Conservation (phyloP, 35 echinoderm and acorn worm species). For the Lytechinus variegatus region DNA sequence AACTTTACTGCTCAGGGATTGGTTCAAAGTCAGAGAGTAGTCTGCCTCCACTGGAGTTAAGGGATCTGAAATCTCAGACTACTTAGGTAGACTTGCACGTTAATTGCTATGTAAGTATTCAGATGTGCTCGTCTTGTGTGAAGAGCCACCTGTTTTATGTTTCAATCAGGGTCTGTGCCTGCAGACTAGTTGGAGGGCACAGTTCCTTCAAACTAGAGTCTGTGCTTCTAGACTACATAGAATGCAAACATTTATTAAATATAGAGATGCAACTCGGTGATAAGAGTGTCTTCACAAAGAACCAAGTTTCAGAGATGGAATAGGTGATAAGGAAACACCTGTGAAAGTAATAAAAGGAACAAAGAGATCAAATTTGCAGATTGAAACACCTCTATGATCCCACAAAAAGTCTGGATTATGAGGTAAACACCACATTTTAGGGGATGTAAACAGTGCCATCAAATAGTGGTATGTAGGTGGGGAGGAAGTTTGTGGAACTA, state of each 20-base stretch:
- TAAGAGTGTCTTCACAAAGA: background rate
- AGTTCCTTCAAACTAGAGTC: background rate
- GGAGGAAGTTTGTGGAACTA: background rate
- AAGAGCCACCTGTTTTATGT: too few relatives aligned
- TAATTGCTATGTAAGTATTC: too few relatives aligned
- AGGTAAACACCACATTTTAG: background rate
- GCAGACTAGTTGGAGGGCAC: too few relatives aligned
- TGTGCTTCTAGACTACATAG: background rate
- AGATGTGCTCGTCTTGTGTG: too few relatives aligned
- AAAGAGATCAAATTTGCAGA: background rate
- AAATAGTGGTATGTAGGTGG: background rate
- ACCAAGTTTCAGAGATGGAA: background rate
- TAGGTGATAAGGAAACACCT: background rate
- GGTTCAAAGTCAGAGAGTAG: background rate
- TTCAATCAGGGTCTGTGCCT: too few relatives aligned
- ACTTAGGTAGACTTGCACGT: too few relatives aligned
- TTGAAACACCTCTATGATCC: background rate
- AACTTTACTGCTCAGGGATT: background rate
- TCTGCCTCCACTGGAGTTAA: too few relatives aligned
- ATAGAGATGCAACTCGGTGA: background rate
- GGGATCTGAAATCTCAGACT: too few relatives aligned
- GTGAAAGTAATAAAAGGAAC: background rate
- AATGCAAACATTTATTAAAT: constrained; percentile 6
- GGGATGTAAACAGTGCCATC: background rate
- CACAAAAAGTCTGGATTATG: background rate